Conservation (phyloP, 2,113 vertebrate genomes). For the Erythrolamprus reginae region DNA sequence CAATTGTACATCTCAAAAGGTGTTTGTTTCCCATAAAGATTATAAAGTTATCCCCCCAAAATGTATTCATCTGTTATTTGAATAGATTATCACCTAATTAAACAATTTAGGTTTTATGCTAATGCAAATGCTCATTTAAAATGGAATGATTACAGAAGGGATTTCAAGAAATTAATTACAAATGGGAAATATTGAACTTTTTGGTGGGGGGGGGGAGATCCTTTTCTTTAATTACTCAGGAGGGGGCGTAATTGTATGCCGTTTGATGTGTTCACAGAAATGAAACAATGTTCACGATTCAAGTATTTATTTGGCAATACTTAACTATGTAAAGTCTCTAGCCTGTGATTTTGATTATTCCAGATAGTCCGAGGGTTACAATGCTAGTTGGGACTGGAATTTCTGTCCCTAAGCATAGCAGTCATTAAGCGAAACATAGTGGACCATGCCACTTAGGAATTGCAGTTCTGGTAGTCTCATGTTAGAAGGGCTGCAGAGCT, state of each 20-base stretch:
- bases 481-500: background rate
- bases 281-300: constrained; percentile 41
- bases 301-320: constrained; percentile 26
- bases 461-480: background rate
- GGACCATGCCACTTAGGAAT: background rate
- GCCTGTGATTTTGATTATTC: background rate
- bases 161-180: constrained; percentile 66
- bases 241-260: constrained; percentile 13
- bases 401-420: background rate
- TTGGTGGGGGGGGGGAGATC: constrained; percentile 53
- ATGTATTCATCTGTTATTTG: constrained; percentile 64
- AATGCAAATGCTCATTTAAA: constrained; percentile 53
- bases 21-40: constrained; percentile 43
- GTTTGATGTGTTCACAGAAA: constrained; percentile 31
- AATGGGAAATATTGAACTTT: constrained; percentile 55
- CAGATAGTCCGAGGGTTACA: background rate
- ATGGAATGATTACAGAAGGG: constrained; percentile 63
- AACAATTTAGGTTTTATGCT: constrained; percentile 67
- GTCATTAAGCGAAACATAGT: background rate
- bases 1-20: constrained; percentile 41
- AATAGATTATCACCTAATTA: constrained; percentile 65
- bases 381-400: background rate
- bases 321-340: background rate
- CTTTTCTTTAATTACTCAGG: constrained; percentile 64
- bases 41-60: constrained; percentile 38